These are phyloP conservation scores for Botrylloides violaceus DNA, from an alignment of 23 tunicate genomes.

Conservation along the genomic window DNA sequence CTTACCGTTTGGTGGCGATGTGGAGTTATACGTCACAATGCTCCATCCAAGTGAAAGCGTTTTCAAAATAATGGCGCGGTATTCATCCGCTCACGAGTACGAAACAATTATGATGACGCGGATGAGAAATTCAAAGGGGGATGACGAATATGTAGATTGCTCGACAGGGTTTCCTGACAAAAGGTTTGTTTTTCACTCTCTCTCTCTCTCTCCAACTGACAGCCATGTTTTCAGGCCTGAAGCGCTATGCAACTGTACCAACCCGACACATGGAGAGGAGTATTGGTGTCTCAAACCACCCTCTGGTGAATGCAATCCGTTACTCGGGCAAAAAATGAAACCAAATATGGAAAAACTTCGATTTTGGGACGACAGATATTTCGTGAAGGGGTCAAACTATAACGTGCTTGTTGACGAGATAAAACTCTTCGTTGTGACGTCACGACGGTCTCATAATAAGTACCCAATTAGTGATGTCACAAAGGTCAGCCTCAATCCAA, in stretches of 20 bases:
- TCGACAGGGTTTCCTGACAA: slow-evolving; percentile 9
- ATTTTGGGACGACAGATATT: background rate
- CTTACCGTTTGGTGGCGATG: slow-evolving; percentile 1
- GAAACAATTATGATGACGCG: background rate
- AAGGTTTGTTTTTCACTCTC: background rate
- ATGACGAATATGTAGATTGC: background rate
- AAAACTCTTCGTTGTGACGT: background rate
- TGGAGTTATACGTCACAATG: slow-evolving; percentile 11
- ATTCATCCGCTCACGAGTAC: slow-evolving; percentile 6
- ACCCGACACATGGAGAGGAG: slow-evolving; percentile 8
- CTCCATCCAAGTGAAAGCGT: slow-evolving; percentile 32
- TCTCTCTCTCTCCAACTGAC: too few species aligned
- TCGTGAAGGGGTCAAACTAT: background rate
- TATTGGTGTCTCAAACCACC: background rate
- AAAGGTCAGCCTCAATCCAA: background rate
- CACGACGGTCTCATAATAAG: background rate
- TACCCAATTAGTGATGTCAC: background rate
- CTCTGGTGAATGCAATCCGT: slow-evolving; percentile 6
- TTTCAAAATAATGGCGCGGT: background rate
- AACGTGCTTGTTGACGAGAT: background rate
- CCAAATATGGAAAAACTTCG: background rate
- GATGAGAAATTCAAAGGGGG: slow-evolving; percentile 3
- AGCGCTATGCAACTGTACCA: background rate
- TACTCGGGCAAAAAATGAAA: background rate
- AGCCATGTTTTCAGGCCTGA: background rate